phyloP scores from a whole-genome alignment of 64 coral and sea anemone genomes.

The Platygyra sinensis region DNA sequence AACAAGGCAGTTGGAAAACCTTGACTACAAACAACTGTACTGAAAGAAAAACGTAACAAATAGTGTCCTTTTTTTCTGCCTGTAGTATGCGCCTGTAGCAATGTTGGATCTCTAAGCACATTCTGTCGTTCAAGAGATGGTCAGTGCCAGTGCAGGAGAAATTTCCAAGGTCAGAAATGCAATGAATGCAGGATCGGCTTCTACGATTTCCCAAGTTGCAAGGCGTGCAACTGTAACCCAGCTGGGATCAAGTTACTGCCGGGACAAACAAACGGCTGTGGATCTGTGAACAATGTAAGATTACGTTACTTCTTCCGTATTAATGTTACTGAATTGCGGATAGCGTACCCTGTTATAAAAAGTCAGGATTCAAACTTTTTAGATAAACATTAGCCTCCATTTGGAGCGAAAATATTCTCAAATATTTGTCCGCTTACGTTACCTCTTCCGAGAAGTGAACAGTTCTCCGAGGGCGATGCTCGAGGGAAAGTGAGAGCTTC shows the following conservation, averaged over 20 bases:
- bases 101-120: conserved; percentile 73
- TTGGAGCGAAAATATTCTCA: too few species aligned
- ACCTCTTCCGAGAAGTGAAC: too few species aligned
- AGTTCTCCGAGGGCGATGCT: too few species aligned
- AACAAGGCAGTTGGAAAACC: too few species aligned
- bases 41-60: not conserved
- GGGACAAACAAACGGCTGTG: conserved; percentile 65
- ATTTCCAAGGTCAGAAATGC: conserved; percentile 81
- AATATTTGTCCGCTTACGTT: too few species aligned
- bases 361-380: too few species aligned
- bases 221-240: conserved; percentile 84
- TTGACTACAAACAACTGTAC: not conserved
- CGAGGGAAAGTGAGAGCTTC: too few species aligned
- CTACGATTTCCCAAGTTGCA: conserved; percentile 85
- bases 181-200: conserved; percentile 87
- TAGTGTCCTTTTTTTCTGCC: not conserved
- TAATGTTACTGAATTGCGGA: too few species aligned
- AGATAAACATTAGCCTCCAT: too few species aligned
- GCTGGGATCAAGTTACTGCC: conserved; percentile 73
- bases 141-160: conserved; percentile 87
- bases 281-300: conserved; percentile 58
- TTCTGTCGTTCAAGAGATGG: conserved; percentile 85
- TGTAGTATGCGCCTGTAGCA: conserved; percentile 83
- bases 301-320: too few species aligned
- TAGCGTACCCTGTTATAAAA: too few species aligned